Evolutionary conservation across 2,888 invertebrate genomes (phyloP).

Genomic region (Laspeyria flexula): DNA sequence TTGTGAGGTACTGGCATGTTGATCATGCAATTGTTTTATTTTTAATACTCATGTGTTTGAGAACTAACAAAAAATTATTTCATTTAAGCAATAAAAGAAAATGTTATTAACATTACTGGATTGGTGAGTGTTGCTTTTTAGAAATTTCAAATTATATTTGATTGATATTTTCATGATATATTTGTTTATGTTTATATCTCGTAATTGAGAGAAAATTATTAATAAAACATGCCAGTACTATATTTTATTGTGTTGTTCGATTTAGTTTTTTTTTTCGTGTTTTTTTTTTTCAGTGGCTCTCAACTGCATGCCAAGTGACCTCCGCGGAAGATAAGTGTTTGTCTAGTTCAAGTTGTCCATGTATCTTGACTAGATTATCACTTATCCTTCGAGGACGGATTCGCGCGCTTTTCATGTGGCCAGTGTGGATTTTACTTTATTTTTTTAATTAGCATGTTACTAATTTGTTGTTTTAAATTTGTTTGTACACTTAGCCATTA

Average conservation of each 20-base stretch:
- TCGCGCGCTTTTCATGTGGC: slow-evolving; percentile 68
- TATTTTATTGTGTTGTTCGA: slow-evolving; percentile 4
- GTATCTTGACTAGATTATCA: slow-evolving; percentile 89
- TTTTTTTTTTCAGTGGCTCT: slow-evolving; percentile 42
- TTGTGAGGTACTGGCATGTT: slow-evolving; percentile 14
- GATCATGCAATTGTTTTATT: too few relatives aligned
- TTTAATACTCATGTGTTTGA: too few relatives aligned
- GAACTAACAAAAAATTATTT: too few relatives aligned
- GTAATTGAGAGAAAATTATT: too few relatives aligned
- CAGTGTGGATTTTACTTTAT: slow-evolving; percentile 48
- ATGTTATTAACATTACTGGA: too few relatives aligned
- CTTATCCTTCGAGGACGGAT: slow-evolving; percentile 84
- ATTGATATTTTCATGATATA: too few relatives aligned
- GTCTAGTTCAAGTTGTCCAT: slow-evolving; percentile 81
- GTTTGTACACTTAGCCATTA: not conserved
- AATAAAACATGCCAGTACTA: slow-evolving; percentile 3
- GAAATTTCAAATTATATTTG: too few relatives aligned
- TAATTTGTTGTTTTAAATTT: slow-evolving; percentile 29
- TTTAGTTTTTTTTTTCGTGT: slow-evolving; percentile 27
- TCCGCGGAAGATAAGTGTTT: slow-evolving; percentile 83
- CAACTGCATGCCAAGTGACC: slow-evolving; percentile 55
- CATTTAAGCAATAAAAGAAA: too few relatives aligned
- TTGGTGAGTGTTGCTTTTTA: too few relatives aligned
- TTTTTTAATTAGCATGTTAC: slow-evolving; percentile 31
- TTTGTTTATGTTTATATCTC: too few relatives aligned